phyloP scores from a whole-genome alignment of 2,888 invertebrate species.

The Megastigmus dorsalis region DNA sequence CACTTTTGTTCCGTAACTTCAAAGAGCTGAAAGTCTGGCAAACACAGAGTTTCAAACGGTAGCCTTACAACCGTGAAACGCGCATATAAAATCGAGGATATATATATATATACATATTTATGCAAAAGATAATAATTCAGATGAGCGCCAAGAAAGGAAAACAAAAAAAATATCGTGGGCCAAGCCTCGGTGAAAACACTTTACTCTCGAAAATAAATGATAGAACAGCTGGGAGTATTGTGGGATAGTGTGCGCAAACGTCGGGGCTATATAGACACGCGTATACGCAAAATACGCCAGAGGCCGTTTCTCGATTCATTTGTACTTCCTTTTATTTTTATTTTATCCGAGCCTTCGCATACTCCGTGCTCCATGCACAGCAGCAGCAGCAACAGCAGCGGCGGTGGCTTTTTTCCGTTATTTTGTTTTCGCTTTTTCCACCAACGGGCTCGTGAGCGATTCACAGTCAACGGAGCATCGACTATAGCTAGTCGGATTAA shows the following conservation, averaged over 20 bases:
- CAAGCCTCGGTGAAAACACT: too few species aligned
- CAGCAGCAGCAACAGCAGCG: too few species aligned
- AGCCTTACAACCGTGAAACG: background rate
- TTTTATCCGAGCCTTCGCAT: constrained; percentile 22
- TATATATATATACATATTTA: too few species aligned
- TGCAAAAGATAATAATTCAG: too few species aligned
- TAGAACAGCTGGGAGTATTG: too few species aligned
- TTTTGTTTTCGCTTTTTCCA: background rate
- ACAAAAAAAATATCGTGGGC: too few species aligned
- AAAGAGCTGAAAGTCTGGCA: background rate
- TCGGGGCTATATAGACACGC: too few species aligned
- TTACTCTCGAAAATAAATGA: too few species aligned
- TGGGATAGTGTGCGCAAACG: too few species aligned
- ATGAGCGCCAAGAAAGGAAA: too few species aligned
- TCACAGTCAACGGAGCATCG: constrained; percentile 44
- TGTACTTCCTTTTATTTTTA: constrained; percentile 41
- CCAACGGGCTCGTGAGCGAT: constrained; percentile 19
- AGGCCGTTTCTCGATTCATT: constrained; percentile 49
- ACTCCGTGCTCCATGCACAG: background rate
- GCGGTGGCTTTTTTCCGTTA: background rate
- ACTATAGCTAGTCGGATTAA: constrained; percentile 39
- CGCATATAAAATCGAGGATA: too few species aligned
- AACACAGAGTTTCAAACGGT: background rate
- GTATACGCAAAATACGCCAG: constrained; percentile 1
- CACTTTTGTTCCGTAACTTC: background rate